Evolutionary conservation across 1,140 invertebrate species (phyloP).

Genomic region (Dysdera silvatica): DNA sequence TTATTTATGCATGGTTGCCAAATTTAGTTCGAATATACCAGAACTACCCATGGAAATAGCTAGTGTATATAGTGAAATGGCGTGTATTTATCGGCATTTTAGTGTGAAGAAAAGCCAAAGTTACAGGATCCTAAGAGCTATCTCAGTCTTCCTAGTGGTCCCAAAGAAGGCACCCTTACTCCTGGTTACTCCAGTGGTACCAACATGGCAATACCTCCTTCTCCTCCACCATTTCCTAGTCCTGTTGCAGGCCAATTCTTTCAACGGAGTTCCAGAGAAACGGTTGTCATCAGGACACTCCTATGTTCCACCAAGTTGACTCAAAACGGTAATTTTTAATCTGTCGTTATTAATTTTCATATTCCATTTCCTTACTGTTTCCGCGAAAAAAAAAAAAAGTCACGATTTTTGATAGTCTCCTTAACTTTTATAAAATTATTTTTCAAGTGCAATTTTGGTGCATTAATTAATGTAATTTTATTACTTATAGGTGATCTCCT

Average conservation of each 20-base stretch:
- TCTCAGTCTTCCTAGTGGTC: constrained; percentile 60
- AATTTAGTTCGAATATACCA: too few species aligned
- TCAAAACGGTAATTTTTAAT: constrained; percentile 65
- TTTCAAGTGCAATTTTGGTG: too few species aligned
- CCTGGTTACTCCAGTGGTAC: constrained; percentile 10
- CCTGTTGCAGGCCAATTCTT: constrained; percentile 53
- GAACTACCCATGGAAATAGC: too few species aligned
- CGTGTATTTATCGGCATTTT: constrained; percentile 8
- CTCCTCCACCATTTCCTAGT: constrained; percentile 32
- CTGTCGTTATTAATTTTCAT: neutral
- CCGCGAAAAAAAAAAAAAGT: too few species aligned
- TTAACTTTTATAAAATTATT: too few species aligned
- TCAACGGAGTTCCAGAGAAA: constrained; percentile 72
- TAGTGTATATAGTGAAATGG: too few species aligned
- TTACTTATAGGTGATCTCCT: constrained; percentile 63
- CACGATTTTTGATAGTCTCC: too few species aligned
- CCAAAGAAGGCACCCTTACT: constrained; percentile 39
- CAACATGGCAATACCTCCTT: constrained; percentile 12
- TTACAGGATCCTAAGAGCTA: constrained; percentile 62
- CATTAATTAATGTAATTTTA: too few species aligned
- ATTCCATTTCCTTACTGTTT: neutral
- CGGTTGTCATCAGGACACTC: constrained; percentile 68
- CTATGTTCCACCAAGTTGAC: constrained; percentile 91
- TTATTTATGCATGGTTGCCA: too few species aligned
- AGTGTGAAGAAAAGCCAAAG: constrained; percentile 62